Base-by-base conservation (phyloP, 2,888 invertebrate genomes). In the Endomychus coccineus region DNA sequence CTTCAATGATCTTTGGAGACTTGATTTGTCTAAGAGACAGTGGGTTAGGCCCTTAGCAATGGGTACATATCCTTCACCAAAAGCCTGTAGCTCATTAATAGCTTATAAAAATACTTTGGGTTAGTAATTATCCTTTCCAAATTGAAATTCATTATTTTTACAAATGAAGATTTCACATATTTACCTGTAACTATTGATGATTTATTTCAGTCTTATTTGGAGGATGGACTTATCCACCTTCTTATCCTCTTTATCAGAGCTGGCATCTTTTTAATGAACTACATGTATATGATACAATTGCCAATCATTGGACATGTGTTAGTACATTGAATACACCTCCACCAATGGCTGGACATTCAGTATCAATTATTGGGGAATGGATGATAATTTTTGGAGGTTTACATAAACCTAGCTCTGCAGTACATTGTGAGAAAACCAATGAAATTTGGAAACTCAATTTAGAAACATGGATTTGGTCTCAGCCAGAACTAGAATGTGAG, bases 1-100 rank as follows among this genome's bases (percentile, higher is more conserved):
- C 9, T 95, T 95, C 58, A 96, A 97, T 70, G 96, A 97, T 69
- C 71, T 97, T 17, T 96, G 96, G 96, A 75, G 80, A 45, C 80
- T 96, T 64, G 90, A 96, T 70, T 73, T 96, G 42, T 84, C 85
- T 1, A 80, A 76, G 28, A 73, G 90, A 52, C 74, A 79, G 49
- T 95, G 95, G 95, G 75, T 84, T 12, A 72, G 90, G 46, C 85
- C 86, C 1, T 66, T 86, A 27, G 83, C 89, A 3, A 82, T 80
- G 66, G 91, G 83, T 3, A 83, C 80, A 29, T 94, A 95, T 69
- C 96, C 96, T 5, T 89, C 91, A 3, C 95, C 96, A 1, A 96
- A 95, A 69, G 94, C 94, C 32, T 91, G 91, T 61, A 90, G 94
- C 17, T 83, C 90, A 11, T 80, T 96, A 77, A 83, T 92, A n/a